phyloP scores from a whole-genome alignment of 2,113 vertebrate species.

The Saccopteryx bilineata region DNA sequence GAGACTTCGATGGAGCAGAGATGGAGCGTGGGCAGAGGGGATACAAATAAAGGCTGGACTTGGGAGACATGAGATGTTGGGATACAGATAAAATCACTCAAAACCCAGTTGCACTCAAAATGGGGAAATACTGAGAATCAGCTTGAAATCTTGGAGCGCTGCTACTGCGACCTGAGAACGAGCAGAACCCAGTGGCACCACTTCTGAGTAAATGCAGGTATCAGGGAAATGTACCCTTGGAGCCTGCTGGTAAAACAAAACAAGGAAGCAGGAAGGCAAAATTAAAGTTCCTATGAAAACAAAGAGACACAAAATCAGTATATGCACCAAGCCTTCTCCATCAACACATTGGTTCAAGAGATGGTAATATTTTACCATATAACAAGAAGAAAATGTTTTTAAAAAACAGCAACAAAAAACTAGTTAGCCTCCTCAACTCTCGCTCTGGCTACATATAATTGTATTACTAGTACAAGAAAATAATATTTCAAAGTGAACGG shows the following conservation, averaged over 20 bases:
- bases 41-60: background rate
- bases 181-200: background rate
- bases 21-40: background rate
- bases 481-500: slow-evolving; percentile 13
- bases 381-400: background rate
- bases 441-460: background rate
- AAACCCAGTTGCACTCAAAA: background rate
- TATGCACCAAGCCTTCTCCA: background rate
- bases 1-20: background rate
- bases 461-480: background rate
- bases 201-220: background rate
- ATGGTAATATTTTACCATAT: background rate
- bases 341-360: background rate
- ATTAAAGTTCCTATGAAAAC: background rate
- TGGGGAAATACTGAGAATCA: background rate
- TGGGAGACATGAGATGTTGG: background rate
- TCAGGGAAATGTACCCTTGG: background rate
- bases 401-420: background rate
- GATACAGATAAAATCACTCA: background rate
- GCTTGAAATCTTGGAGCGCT: background rate
- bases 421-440: background rate
- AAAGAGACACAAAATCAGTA: background rate
- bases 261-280: background rate
- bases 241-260: background rate
- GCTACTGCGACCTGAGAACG: background rate